Base-by-base conservation (phyloP, 2,888 invertebrate species). In the Agrotis puta region DNA sequence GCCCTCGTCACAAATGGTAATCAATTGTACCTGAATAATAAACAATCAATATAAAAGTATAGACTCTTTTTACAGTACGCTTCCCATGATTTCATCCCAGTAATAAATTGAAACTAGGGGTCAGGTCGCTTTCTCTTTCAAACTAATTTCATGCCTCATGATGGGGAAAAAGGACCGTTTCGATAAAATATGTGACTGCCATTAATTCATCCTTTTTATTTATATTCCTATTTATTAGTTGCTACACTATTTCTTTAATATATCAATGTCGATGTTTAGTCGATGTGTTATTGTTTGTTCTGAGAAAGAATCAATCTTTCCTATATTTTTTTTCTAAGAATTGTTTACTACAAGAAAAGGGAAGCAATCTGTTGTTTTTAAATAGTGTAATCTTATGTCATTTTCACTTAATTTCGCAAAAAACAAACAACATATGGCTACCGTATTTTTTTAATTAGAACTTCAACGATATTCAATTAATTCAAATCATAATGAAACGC, bases 151-250 rank as follows among this genome's bases (percentile, higher is more conserved):
- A 75, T 80, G 58, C 64, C 70, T 75, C 80, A 77, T 73, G 68
- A 64, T 58, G 27, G 56, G 50, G 70, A 54, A 76, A 79, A 65
- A 63, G 63, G 58, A 62, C 68, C 62, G 58, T 68, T 70, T 58
- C 69, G 63, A 85, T 77, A 83, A 83, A 82, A 77, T 83, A 85
- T 85, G 77, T 70, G 73, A 45, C 70, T 67, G 45, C 70, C 67
- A 85, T 80, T 85, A 70, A 71, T 80, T 80, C 80, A 64, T 74
- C 76, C 70, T 70, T 75, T 81, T 83, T 80, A 82, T 83, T 83
- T 83, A 83, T 83, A 68, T 65, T 73, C 48, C 59, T 67, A 75
- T 85, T 73, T 77, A 79, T 84, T 68, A 47, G 67, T 74, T 81
- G 62, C 62, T 67, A 66, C 48, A 65, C 70, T 50, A 68, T 67